These are phyloP conservation scores for Diadumene lineata DNA, from an alignment of 92 coral and sea anemone genomes.

Conservation along the genomic window DNA sequence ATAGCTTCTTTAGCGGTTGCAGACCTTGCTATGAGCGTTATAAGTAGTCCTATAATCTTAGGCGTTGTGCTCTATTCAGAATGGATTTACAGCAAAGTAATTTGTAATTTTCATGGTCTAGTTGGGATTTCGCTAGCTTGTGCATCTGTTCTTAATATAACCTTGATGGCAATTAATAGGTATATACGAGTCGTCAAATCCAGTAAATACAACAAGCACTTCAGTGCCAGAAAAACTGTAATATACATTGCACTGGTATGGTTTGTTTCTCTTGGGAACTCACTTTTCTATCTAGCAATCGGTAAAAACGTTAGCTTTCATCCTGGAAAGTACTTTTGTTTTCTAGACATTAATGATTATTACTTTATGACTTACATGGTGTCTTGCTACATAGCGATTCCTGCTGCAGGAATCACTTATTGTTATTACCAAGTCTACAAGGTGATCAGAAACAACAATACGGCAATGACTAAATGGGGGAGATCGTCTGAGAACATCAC, in stretches of 20 bases:
- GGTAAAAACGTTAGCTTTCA: background rate
- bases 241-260: constrained; percentile 2
- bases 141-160: constrained; percentile 18
- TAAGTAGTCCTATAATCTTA: constrained; percentile 38
- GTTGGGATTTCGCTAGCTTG: constrained; percentile 10
- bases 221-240: background rate
- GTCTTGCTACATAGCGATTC: constrained; percentile 3
- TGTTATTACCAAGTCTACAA: constrained; percentile 14
- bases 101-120: constrained; percentile 8
- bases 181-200: constrained; percentile 8
- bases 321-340: constrained; percentile 25
- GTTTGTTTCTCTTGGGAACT: background rate
- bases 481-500: constrained; percentile 1
- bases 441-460: constrained; percentile 7
- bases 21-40: constrained; percentile 51
- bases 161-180: constrained; percentile 16
- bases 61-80: constrained; percentile 1
- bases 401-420: background rate
- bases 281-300: background rate
- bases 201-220: background rate
- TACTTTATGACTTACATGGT: background rate
- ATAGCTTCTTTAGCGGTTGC: constrained; percentile 58
- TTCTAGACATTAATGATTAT: background rate
- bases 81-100: constrained; percentile 5
- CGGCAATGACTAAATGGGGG: constrained; percentile 2